Conservation (phyloP, 2,797 vertebrate genomes). For the Chanos chanos region DNA sequence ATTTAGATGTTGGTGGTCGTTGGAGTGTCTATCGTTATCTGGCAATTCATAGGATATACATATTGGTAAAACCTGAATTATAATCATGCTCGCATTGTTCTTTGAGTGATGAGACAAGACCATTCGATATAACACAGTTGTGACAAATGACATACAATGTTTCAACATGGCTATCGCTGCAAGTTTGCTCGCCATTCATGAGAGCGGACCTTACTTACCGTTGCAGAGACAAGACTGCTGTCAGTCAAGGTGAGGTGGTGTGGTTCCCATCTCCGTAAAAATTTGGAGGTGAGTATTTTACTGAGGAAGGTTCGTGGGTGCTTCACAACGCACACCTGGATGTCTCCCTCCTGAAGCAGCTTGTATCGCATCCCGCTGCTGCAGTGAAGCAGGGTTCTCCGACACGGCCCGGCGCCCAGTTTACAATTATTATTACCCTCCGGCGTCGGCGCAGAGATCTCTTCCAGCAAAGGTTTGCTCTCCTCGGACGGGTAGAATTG, state of each 20-base stretch:
- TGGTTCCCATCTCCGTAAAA: constrained; percentile 93
- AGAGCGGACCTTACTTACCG: constrained; percentile 72
- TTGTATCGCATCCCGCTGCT: constrained; percentile 91
- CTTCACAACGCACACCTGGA: constrained; percentile 95
- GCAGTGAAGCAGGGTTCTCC: constrained; percentile 83
- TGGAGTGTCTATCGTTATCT: too few relatives aligned
- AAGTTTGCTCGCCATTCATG: background rate
- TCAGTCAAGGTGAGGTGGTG: constrained; percentile 95
- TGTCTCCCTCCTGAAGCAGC: constrained; percentile 96
- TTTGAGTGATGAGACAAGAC: too few relatives aligned
- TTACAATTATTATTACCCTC: constrained; percentile 82
- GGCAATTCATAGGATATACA: too few relatives aligned
- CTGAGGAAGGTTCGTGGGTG: constrained; percentile 97
- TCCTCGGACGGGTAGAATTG: constrained; percentile 88
- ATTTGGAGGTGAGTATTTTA: constrained; percentile 98
- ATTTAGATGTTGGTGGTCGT: too few relatives aligned
- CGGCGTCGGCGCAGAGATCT: constrained; percentile 74
- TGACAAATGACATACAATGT: too few relatives aligned
- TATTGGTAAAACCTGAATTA: too few relatives aligned
- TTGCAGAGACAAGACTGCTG: constrained; percentile 90
- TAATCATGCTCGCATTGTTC: too few relatives aligned
- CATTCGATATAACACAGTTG: too few relatives aligned
- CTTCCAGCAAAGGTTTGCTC: constrained; percentile 88
- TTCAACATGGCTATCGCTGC: constrained; percentile 16
- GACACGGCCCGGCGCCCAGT: constrained; percentile 81